Base-by-base conservation (phyloP, 92 coral and sea anemone genomes). In the Paramuricea clavata region DNA sequence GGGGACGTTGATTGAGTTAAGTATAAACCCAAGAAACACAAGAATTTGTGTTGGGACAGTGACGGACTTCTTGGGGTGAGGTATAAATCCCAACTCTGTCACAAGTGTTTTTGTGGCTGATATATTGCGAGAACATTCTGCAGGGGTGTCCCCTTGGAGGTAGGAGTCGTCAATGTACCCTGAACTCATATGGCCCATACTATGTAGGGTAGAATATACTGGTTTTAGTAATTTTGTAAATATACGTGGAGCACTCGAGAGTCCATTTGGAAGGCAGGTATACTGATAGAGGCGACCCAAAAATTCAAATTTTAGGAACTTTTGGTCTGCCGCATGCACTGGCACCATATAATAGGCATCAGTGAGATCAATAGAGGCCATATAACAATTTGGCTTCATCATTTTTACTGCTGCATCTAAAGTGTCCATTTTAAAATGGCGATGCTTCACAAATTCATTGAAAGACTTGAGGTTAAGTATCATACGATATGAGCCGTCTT, bases 261-360 rank as follows among this genome's bases (percentile, higher is more conserved):
- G 65, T 5, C 89, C 93, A 78, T 74, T 91, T 3, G 94, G 94
- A 5, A 91, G 59, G 70, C 94, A 91, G 33, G 94, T 91, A 68
- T 75, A 91, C 36, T 83, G 86, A 47, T 87, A 91, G 44, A 87
- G 39, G 23, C 56, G 42, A 2, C 83, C 89, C 12, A 62, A 62
- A 49, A 76, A 88, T 19, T 22, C 30, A 33, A 91, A 88, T 70
- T 82, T 91, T 15, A 90, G 64, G 36, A 62, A 90, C 73, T 86
- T 90, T 60, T 78, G 83, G 28, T 90, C 75, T 23, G 34, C 50
- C 8, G 17, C 26, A 7, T 78, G 81, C 19, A 87, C 82, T 25
- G 93, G 86, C 19, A 87, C 49, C 17, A 87, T n/a, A 76, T 89
- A 89, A n/a, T 89, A 89, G 25, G 92, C 89, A 27, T 89, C 89